Evolutionary conservation across 1,140 invertebrate genomes (phyloP), one percentile per base, ranked within the genome.

Genomic region (Diachasmimorpha longicaudata): DNA sequence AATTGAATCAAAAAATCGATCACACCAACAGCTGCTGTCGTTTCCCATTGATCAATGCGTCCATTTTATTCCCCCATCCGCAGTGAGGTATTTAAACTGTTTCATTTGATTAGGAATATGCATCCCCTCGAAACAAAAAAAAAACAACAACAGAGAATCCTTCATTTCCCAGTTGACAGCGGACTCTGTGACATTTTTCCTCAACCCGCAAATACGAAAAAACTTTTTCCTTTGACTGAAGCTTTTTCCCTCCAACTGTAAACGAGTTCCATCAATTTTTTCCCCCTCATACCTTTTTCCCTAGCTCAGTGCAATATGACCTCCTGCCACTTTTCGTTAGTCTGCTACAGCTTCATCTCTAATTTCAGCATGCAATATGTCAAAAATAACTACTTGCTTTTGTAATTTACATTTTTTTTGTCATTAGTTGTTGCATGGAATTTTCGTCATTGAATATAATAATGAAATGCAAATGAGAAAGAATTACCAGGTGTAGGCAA

Each of bases 171-270:
- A 21, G 23, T 10, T 23, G 19, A 13, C 19, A 23, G 14, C 23
- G 58, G 66, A 16, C 67, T 74, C 46, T 19, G n/a, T 58, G 72
- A 74, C 72, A 31, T 46, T 58, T 42, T 23, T 25, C 19, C 23
- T 63, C 11, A 55, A 55, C 48, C 23, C 58, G 23, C 58, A 52
- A 52, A 52, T 52, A 63, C 23, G 58, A 55, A 55, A 72, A 58
- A 72, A 37, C 44, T 52, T 52, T 52, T 52, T 19, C 48, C 48
- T 52, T 52, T 52, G 48, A 52, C 48, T 19, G 48, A 37, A 23
- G 48, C 48, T 52, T 31, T 72, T 74, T 66, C 8, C 37, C 36
- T 66, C 39, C 11, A 14, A 63, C 58, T 63, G 21, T 63, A 63
- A 63, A 63, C 58, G 58, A 63, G 58, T 63, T 63, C 23, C 58